phyloP scores from a whole-genome alignment of 2,113 vertebrate genomes.

The Sceloporus undulatus region DNA sequence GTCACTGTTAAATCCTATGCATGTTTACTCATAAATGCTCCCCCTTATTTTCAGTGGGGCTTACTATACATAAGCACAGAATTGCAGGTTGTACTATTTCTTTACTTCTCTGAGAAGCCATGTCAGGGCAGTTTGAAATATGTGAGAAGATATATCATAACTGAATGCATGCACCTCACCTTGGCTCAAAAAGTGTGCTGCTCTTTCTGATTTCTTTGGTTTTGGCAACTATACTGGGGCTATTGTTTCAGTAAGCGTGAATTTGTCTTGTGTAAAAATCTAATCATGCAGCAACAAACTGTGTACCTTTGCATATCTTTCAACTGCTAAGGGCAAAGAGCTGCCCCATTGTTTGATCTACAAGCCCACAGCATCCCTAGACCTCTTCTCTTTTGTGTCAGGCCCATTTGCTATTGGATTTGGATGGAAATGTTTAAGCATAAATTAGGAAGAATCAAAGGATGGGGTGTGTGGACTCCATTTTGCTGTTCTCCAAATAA shows the following conservation, averaged over 20 bases:
- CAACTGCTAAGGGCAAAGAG: neutral
- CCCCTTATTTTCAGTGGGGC: no score
- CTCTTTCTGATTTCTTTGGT: no score
- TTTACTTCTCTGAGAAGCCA: neutral
- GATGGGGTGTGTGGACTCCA: neutral
- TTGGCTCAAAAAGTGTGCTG: no score
- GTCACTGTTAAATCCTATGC: no score
- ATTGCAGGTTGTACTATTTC: neutral
- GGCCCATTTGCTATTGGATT: no score
- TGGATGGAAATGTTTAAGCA: neutral
- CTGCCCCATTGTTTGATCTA: neutral
- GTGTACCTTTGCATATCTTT: neutral
- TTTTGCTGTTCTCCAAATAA: neutral
- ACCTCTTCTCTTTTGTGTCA: neutral
- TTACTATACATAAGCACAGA: no score
- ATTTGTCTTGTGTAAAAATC: neutral
- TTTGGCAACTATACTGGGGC: neutral
- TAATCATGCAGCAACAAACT: neutral
- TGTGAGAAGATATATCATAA: neutral
- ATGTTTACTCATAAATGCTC: no score
- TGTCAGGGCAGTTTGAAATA: neutral
- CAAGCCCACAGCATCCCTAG: neutral
- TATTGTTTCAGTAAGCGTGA: neutral
- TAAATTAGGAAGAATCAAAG: neutral
- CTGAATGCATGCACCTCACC: no score